Evolutionary conservation across 2,888 invertebrate species (phyloP), one percentile per base, ranked within the genome.

Genomic region (Leptothorax acervorum): DNA sequence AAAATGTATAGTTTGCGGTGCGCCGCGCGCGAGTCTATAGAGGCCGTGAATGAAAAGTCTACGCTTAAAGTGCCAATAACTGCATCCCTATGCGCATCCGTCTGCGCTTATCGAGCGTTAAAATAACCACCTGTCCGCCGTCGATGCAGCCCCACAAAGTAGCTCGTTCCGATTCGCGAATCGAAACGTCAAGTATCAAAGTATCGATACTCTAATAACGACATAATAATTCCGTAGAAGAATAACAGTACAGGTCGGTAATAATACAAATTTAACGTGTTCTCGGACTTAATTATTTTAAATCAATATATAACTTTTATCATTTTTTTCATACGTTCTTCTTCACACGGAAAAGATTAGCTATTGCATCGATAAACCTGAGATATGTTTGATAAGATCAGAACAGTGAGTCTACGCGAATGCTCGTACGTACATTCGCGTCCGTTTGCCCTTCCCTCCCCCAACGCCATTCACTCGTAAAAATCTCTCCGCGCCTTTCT

Each of bases 401-500:
- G 55, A 55, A 53, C 1, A 70, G 23, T 3, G 5, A n/a, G 35
- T 75, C n/a, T 48, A 15, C n/a, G 45, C 76, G 90, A 91, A 28
- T 57, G 15, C 15, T 4, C 9, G 23, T 63, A 3, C 51, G n/a
- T 48, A 31, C 57, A 8, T 18, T 53, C 39, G 31, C 48, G 6
- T 75, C 73, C 85, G 65, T 82, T 84, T 35, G 18, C 82, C 83
- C 83, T 87, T 87, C 63, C 92, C 48, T 89, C 66, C 51, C 70
- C 51, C 79, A 48, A 93, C 75, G 82, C 78, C 85, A 88, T 88
- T 89, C 89, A 63, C 93, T 93, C 93, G 91, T 93, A 93, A 94
- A 94, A 94, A 94, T 94, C 93, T 94, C 53, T n/a, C 93, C 93
- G 93, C 93, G 91, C 91, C 90, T 90, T 91, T 88, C 88, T 88